A percentile compares a stretch with the other conserved stretches of the same genome.
Evolutionary conservation across 2,113 vertebrate species (phyloP).

Genomic region (Acrocephalus kingi): DNA sequence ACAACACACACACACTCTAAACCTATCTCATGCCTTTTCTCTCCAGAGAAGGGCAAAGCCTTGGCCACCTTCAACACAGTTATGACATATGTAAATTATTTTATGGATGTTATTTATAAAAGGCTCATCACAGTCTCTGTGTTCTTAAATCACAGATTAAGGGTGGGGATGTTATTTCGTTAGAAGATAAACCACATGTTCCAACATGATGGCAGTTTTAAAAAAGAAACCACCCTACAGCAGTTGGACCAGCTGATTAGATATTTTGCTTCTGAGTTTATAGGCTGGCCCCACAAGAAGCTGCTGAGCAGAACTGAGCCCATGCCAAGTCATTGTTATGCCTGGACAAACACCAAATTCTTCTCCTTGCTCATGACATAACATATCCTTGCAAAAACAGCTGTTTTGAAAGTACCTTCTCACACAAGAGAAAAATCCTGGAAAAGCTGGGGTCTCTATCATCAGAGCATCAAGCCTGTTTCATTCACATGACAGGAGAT

Average conservation of each 20-base stretch:
- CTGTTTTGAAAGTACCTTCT: neutral
- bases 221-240: constrained; percentile 42
- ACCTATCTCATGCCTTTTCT: neutral
- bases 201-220: constrained; percentile 17
- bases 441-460: neutral
- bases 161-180: constrained; percentile 41
- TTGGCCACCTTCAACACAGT: neutral
- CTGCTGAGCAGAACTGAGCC: neutral
- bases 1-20: neutral
- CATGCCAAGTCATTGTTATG: constrained; percentile 22
- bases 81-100: neutral
- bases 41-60: neutral
- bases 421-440: neutral
- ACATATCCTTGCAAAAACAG: neutral
- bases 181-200: constrained; percentile 36
- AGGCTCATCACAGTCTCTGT: neutral
- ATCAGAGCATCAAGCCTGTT: neutral
- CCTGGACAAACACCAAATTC: neutral
- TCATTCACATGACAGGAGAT: neutral
- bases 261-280: constrained; percentile 19
- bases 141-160: neutral
- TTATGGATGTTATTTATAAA: neutral
- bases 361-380: neutral
- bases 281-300: constrained; percentile 13
- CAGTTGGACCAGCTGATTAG: neutral